Conservation (phyloP, 2,888 invertebrate genomes). For the Oasisia sp. region DNA sequence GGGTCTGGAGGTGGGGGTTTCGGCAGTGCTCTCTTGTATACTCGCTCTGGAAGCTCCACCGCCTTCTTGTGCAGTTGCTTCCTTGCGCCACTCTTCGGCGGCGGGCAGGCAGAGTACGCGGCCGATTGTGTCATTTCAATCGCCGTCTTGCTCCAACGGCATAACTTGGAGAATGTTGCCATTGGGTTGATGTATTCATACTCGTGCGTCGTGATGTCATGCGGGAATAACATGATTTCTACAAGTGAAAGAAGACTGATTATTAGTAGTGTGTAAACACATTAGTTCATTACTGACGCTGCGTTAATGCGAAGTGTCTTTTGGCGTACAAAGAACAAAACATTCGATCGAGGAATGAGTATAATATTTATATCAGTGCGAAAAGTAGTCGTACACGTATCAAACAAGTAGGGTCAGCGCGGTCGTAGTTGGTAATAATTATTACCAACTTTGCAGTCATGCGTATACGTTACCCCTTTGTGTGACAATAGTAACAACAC, state of each 20-base stretch:
- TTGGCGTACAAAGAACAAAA: no score
- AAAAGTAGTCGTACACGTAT: no score
- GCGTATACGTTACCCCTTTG: no score
- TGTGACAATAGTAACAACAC: no score
- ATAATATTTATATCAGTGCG: no score
- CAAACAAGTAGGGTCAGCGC: no score
- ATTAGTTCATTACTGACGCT: no score
- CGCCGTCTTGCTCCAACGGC: neutral
- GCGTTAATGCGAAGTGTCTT: no score
- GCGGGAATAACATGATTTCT: neutral
- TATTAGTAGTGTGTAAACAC: neutral
- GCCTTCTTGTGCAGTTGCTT: neutral
- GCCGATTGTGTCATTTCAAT: neutral
- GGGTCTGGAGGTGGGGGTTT: neutral
- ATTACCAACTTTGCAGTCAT: no score
- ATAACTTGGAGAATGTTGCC: neutral
- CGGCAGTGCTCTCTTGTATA: neutral
- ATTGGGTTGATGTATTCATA: neutral
- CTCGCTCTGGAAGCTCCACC: neutral
- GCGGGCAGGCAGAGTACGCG: neutral
- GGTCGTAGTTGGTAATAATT: no score
- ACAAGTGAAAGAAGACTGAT: neutral
- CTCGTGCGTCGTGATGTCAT: neutral
- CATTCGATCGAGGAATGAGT: no score
- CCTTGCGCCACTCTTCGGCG: neutral